These are phyloP conservation scores for Conopomorpha cramerella DNA, from an alignment of 1,140 invertebrate genomes.

Conservation along the genomic window DNA sequence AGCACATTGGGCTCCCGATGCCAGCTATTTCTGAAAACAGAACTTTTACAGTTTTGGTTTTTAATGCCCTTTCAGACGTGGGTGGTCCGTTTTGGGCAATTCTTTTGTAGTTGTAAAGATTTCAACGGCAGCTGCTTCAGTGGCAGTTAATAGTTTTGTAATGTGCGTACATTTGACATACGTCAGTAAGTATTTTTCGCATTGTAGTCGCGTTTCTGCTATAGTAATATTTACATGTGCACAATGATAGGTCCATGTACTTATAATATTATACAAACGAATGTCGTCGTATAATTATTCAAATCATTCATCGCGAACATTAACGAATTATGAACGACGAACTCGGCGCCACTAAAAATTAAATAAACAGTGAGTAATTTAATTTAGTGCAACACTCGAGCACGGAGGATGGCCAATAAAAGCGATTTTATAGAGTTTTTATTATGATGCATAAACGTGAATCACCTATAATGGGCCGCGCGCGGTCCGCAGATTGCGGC, in stretches of 20 bases:
- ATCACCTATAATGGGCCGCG: slow-evolving; percentile 37
- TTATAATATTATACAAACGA: too few species aligned
- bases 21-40: slow-evolving; percentile 34
- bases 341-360: slow-evolving; percentile 42
- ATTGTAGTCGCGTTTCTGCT: too few species aligned
- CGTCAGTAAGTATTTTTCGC: too few species aligned
- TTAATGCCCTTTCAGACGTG: slow-evolving; percentile 29
- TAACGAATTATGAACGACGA: background rate
- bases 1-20: slow-evolving; percentile 31
- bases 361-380: slow-evolving; percentile 53
- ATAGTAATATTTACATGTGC: too few species aligned
- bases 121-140: too few species aligned
- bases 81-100: too few species aligned
- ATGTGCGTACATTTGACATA: slow-evolving; percentile 28
- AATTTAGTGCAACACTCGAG: slow-evolving; percentile 44
- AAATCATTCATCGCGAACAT: too few species aligned
- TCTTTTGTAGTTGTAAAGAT: too few species aligned
- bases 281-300: too few species aligned
- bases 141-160: slow-evolving; percentile 43
- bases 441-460: slow-evolving; percentile 55
- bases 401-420: slow-evolving; percentile 54
- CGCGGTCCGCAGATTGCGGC: too few species aligned
- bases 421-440: slow-evolving; percentile 48
- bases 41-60: slow-evolving; percentile 33
- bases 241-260: too few species aligned